phyloP scores from a whole-genome alignment of 2,797 vertebrate genomes.

The Esox lucius region DNA sequence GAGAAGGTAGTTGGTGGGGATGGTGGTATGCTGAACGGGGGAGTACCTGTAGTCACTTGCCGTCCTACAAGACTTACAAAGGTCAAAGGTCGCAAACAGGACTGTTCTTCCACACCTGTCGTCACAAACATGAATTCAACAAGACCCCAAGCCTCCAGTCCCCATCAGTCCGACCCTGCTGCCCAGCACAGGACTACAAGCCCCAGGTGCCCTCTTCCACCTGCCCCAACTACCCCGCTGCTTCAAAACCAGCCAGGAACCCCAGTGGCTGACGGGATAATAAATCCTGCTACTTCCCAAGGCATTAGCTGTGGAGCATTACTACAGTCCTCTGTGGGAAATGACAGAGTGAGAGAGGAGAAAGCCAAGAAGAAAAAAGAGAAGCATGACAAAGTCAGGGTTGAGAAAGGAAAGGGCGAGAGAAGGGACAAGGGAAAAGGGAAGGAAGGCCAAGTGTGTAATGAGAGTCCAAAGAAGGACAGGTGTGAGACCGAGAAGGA shows the following conservation, averaged over 20 bases:
- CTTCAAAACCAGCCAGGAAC: background rate
- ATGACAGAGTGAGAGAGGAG: conserved; percentile 45
- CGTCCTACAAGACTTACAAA: conserved; percentile 82
- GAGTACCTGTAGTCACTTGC: conserved; percentile 81
- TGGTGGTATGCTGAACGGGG: conserved; percentile 47
- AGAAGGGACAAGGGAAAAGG: conserved; percentile 51
- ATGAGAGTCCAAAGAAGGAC: conserved; percentile 8
- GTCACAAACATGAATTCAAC: conserved; percentile 38
- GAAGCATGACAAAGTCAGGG: conserved; percentile 63
- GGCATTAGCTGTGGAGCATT: background rate
- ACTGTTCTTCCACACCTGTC: conserved; percentile 45
- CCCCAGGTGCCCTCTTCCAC: background rate
- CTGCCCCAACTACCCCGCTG: conserved; percentile 30
- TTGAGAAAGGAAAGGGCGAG: conserved; percentile 46
- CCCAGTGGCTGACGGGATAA: background rate
- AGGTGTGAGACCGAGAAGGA: conserved; percentile 54
- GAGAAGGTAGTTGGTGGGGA: conserved; percentile 21
- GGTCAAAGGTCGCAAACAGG: conserved; percentile 75
- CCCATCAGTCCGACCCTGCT: conserved; percentile 1
- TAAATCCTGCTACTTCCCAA: conserved; percentile 30
- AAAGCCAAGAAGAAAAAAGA: conserved; percentile 67
- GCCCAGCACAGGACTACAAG: conserved; percentile 53
- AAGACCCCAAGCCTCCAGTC: conserved; percentile 45
- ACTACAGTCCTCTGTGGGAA: conserved; percentile 27
- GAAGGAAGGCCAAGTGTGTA: conserved; percentile 63